Conservation (phyloP, 2,797 vertebrate species). For the Oreonectes daqikongensis region DNA sequence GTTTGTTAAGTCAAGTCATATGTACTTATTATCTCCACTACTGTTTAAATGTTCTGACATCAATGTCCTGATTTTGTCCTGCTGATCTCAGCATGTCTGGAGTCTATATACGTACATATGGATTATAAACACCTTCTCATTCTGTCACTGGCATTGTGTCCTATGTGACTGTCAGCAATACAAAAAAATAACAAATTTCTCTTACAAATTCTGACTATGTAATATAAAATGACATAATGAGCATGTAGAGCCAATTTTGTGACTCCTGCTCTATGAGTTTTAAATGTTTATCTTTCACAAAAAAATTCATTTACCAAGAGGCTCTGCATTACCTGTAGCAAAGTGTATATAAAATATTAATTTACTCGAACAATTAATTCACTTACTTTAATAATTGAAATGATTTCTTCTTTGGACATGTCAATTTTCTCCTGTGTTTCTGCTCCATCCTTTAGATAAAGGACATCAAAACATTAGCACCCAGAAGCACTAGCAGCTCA, state of each 20-base stretch:
- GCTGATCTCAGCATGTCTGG: too few relatives aligned
- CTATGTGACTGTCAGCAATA: background rate
- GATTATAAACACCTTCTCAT: background rate
- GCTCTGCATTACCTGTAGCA: background rate
- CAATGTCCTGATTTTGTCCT: slow-evolving; percentile 1
- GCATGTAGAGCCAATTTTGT: too few relatives aligned
- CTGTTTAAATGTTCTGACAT: slow-evolving; percentile 16
- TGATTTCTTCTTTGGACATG: slow-evolving; percentile 10
- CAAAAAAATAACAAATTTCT: background rate
- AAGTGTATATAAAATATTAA: slow-evolving; percentile 12
- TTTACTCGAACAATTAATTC: background rate
- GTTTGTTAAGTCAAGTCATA: background rate
- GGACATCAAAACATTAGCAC: background rate
- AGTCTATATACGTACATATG: too few relatives aligned
- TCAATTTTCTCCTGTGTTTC: slow-evolving; percentile 5
- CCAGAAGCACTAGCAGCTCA: background rate
- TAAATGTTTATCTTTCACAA: too few relatives aligned
- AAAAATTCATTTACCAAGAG: background rate
- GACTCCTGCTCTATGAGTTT: too few relatives aligned
- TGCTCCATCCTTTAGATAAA: background rate
- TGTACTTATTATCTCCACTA: background rate
- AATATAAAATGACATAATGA: too few relatives aligned
- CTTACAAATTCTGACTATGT: background rate
- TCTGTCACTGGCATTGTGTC: background rate
- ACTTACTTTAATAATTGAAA: slow-evolving; percentile 25